phyloP scores from a whole-genome alignment of 92 coral and sea anemone species.

The Galaxea fascicularis region DNA sequence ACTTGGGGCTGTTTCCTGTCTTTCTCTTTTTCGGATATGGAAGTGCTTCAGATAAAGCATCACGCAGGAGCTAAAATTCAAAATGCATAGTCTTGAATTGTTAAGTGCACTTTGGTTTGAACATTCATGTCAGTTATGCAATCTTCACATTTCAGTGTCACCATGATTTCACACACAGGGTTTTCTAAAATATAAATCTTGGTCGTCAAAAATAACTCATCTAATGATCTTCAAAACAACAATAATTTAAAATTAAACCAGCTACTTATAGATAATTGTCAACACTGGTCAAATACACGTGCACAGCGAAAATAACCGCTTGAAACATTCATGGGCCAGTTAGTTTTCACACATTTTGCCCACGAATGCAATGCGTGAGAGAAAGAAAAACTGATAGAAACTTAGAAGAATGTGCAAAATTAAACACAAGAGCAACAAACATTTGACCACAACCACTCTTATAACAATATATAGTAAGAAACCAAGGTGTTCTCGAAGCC shows the following conservation, averaged over 20 bases:
- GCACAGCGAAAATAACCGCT: neutral
- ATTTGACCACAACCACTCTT: neutral
- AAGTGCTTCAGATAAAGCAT: neutral
- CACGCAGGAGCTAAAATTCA: slow-evolving; percentile 13
- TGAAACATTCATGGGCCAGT: neutral
- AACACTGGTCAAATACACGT: neutral
- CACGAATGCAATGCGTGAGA: neutral
- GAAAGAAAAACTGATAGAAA: neutral
- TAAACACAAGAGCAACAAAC: too few relatives aligned
- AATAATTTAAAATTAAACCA: neutral
- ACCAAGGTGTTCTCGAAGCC: neutral
- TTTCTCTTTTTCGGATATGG: neutral
- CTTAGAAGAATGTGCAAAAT: too few relatives aligned
- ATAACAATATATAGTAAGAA: neutral
- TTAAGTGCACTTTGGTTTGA: neutral
- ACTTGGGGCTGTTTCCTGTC: neutral
- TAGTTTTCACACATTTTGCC: neutral
- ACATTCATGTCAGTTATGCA: neutral
- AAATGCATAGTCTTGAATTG: neutral
- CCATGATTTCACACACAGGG: neutral
- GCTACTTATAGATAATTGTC: neutral
- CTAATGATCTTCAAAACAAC: neutral
- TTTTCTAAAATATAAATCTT: neutral
- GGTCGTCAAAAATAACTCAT: neutral
- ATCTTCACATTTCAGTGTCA: neutral